Percentiles rank a stretch among this genome's conserved stretches.
Conservation (phyloP, 2,888 invertebrate species). For the Rhodophaea formosa region DNA sequence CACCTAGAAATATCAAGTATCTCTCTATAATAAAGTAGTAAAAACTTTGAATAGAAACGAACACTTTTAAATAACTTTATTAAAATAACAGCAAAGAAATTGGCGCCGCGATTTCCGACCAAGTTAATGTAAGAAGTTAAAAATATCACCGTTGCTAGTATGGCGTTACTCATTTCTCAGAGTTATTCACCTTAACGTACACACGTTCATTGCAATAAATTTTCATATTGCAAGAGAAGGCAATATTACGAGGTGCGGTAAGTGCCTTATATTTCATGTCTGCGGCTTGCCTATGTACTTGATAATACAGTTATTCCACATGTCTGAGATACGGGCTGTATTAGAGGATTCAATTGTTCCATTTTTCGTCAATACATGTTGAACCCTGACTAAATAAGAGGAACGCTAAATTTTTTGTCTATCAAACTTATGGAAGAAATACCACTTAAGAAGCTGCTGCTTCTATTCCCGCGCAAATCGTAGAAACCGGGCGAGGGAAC, state of each 20-base stretch:
- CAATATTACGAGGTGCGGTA: conserved; percentile 71
- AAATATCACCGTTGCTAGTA: conserved; percentile 36
- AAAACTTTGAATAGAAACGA: too few relatives aligned
- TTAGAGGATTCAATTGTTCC: background rate
- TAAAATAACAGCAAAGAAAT: too few relatives aligned
- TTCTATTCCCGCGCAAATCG: too few relatives aligned
- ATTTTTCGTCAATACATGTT: background rate
- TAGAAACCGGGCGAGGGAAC: too few relatives aligned
- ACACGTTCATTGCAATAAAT: conserved; percentile 72
- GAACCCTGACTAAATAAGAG: too few relatives aligned
- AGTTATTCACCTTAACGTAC: conserved; percentile 56
- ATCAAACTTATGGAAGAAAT: too few relatives aligned
- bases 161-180: conserved; percentile 53
- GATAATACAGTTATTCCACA: conserved; percentile 60
- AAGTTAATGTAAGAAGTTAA: background rate
- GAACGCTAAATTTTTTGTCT: too few relatives aligned
- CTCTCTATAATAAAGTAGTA: too few relatives aligned
- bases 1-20: too few relatives aligned
- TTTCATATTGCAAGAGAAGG: conserved; percentile 77
- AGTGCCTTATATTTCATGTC: conserved; percentile 76
- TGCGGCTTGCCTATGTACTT: conserved; percentile 59
- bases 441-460: too few relatives aligned
- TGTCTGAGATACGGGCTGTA: conserved; percentile 49
- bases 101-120: too few relatives aligned
- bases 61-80: too few relatives aligned